Conservation (phyloP, 1,140 invertebrate species). For the Centruroides sculpturatus region DNA sequence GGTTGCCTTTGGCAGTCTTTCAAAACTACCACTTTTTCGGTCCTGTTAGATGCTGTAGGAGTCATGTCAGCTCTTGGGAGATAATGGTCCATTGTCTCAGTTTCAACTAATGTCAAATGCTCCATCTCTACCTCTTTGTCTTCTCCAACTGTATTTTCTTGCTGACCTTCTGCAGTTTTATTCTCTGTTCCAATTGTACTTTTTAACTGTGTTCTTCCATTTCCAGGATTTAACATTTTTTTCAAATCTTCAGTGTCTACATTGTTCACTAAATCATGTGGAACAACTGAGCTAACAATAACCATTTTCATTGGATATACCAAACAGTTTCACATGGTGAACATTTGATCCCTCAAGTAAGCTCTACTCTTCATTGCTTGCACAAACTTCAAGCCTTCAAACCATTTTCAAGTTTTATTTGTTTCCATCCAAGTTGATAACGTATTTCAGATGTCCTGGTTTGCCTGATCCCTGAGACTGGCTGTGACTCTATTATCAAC, state of each 20-base stretch:
- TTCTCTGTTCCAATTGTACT: not conserved
- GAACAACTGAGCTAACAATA: too few species aligned
- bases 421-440: not conserved
- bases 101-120: not conserved
- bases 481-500: not conserved
- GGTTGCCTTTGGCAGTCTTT: not conserved
- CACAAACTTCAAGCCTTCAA: not conserved
- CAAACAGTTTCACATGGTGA: not conserved
- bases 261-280: too few species aligned
- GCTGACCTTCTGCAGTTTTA: too few species aligned
- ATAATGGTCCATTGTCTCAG: not conserved
- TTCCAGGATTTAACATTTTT: too few species aligned
- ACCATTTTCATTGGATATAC: too few species aligned
- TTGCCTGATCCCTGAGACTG: not conserved
- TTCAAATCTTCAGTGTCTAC: too few species aligned
- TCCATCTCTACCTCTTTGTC: not conserved
- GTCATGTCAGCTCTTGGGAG: not conserved
- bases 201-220: too few species aligned
- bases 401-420: not conserved
- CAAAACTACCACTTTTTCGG: not conserved
- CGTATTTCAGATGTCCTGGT: not conserved
- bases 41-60: not conserved
- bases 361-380: not conserved
- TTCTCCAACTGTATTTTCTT: too few species aligned
- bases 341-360: not conserved